Conservation (phyloP, 2,113 vertebrate species). For the Pterocles orientalis region DNA sequence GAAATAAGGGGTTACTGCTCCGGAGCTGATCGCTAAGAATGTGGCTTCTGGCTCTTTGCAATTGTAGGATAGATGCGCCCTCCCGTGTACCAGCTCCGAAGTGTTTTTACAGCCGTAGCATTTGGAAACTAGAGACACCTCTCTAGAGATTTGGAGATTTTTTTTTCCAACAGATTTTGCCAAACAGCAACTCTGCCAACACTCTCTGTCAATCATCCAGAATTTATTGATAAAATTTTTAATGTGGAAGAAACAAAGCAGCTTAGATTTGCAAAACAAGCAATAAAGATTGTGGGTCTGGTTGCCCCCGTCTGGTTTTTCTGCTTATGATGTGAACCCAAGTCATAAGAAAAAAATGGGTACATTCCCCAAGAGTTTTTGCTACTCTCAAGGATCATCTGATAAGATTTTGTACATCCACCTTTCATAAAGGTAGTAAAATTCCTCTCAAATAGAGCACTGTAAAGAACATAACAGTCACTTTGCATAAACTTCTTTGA, state of each 20-base stretch:
- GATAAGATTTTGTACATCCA: not conserved
- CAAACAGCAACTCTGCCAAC: not conserved
- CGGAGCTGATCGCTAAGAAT: not conserved
- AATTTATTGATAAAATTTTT: not conserved
- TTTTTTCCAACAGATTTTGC: not conserved
- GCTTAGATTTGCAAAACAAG: not conserved
- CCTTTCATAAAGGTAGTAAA: not conserved
- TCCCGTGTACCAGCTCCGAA: conserved; percentile 22
- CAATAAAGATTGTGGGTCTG: not conserved
- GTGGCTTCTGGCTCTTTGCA: not conserved
- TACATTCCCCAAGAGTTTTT: not conserved
- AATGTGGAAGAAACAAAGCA: not conserved
- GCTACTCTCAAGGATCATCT: not conserved
- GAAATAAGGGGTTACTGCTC: not conserved
- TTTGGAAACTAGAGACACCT: fast-evolving
- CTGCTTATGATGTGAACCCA: not conserved
- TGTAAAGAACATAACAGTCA: not conserved
- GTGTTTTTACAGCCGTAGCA: not conserved
- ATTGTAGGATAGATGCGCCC: conserved; percentile 31
- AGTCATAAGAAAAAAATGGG: not conserved
- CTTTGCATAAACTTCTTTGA: not conserved
- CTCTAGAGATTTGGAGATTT: not conserved
- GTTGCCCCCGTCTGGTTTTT: not conserved
- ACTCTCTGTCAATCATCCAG: not conserved
- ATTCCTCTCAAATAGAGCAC: not conserved